Evolutionary conservation across 2,797 vertebrate genomes (phyloP), one percentile per base, ranked within the genome.

Genomic region (Rhinogobio ventralis): DNA sequence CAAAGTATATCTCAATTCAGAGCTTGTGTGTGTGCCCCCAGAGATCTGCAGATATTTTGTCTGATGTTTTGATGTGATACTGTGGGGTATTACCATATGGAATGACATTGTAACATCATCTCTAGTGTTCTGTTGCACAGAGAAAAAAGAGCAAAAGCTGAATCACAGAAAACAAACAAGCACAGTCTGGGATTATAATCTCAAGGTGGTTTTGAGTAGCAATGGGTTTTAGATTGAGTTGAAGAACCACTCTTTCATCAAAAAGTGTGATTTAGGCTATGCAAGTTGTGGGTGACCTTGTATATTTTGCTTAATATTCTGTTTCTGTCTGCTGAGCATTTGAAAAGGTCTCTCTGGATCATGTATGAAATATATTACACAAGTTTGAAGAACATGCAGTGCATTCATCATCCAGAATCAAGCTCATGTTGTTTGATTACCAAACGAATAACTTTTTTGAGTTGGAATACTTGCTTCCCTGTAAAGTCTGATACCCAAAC

Each of bases 81-180:
- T 55, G 77, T 82, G 79, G 20, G 67, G 75, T 84, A 87, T 74
- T 60, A 69, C 69, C 51, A 86, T 83, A 73, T 42, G 46, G 62
- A 39, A 83, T 74, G 82, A 88, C 82, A 86, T 83, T 76, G 86
- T 86, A 81, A 87, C 85, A 30, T 57, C 75, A 83, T 85, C 83
- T 85, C 60, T 49, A 78, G 84, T 82, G 64, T 89, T 88, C 55
- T 46, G 57, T 79, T 89, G 87, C 81, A 88, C 76, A 45, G 81
- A 83, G 77, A 53, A 79, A 53, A 79, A 84, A 75, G 60, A 53
- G 45, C 67, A 75, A 68, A 74, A 79, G 64, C 53, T 60, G 80
- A 88, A 87, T 85, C 87, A 82, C 53, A 79, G 39, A 80, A 33
- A 53, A 64, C 60, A 75, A 77, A 64, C 75, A 57, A 86, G 57